These are phyloP conservation scores for Poeciliopsis retropinna DNA, from an alignment of 2,113 vertebrate genomes.

Conservation along the genomic window DNA sequence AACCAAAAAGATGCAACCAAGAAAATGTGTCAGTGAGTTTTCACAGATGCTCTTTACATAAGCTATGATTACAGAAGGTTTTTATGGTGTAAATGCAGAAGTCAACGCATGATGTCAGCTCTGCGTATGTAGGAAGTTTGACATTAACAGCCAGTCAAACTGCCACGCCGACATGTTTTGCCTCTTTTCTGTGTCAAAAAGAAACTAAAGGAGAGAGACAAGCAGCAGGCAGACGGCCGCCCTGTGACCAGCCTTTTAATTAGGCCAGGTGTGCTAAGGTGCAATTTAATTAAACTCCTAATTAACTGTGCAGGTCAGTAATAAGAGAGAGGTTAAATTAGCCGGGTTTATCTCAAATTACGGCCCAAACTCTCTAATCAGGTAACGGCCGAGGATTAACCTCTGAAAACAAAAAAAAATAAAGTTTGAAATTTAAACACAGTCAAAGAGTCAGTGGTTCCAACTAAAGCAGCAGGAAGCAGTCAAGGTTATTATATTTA, in stretches of 20 bases:
- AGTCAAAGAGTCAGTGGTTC: background rate
- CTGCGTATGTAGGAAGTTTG: background rate
- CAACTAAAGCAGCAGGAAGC: background rate
- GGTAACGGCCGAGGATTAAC: conserved; percentile 1
- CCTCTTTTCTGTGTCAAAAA: background rate
- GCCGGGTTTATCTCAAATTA: conserved; percentile 34
- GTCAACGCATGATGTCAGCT: background rate
- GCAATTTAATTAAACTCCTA: conserved; percentile 61
- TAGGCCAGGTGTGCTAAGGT: conserved; percentile 21
- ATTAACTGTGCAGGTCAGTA: conserved; percentile 47
- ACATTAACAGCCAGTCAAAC: background rate
- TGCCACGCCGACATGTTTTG: background rate
- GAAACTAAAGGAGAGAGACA: conserved; percentile 18
- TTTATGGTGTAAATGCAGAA: conserved; percentile 14
- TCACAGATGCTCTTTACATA: background rate
- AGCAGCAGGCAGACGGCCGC: conserved; percentile 26
- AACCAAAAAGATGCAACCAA: background rate
- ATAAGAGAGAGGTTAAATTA: conserved; percentile 37
- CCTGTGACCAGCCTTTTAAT: conserved; percentile 38
- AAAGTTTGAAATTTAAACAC: background rate
- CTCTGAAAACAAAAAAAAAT: conserved; percentile 4
- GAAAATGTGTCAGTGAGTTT: background rate
- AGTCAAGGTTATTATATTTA: too few relatives aligned
- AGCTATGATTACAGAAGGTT: background rate
- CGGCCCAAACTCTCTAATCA: conserved; percentile 14